Evolutionary conservation across 2,113 vertebrate species (phyloP).

Genomic region (Poeciliopsis turrubarensis): DNA sequence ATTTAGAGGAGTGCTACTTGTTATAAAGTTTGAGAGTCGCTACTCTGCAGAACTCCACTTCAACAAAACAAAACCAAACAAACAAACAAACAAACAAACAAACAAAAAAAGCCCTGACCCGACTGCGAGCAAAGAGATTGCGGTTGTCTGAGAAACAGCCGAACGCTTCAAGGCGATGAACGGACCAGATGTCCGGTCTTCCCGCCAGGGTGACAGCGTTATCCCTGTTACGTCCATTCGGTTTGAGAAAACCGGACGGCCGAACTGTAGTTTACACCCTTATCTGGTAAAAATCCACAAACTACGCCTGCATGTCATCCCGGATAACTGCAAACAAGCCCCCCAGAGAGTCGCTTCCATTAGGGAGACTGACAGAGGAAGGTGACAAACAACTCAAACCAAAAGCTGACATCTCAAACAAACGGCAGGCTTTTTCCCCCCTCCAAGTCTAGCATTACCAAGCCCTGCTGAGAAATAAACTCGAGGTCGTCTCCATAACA

Average conservation of each 20-base stretch:
- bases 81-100: too few relatives aligned
- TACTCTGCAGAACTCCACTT: too few relatives aligned
- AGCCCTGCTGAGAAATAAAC: neutral
- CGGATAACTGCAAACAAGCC: constrained; percentile 2
- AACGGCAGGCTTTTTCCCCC: neutral
- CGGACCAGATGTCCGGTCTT: neutral
- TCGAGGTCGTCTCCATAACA: neutral
- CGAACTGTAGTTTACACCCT: neutral
- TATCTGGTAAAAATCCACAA: constrained; percentile 7
- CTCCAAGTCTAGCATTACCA: neutral
- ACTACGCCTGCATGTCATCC: neutral
- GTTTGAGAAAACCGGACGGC: neutral
- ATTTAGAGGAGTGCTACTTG: too few relatives aligned
- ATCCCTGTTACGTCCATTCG: neutral
- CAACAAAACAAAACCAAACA: too few relatives aligned
- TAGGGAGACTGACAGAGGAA: constrained; percentile 4
- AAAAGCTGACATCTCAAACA: neutral
- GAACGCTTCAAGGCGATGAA: neutral
- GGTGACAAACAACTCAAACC: constrained; percentile 2
- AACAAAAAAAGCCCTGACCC: too few relatives aligned
- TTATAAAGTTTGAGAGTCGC: too few relatives aligned
- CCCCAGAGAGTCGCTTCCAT: constrained; percentile 1
- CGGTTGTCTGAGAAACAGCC: neutral
- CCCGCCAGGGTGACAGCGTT: neutral
- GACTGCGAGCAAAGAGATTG: too few relatives aligned